Evolutionary conservation across 1,140 invertebrate species (phyloP).

Genomic region (Notospermus geniculatus): DNA sequence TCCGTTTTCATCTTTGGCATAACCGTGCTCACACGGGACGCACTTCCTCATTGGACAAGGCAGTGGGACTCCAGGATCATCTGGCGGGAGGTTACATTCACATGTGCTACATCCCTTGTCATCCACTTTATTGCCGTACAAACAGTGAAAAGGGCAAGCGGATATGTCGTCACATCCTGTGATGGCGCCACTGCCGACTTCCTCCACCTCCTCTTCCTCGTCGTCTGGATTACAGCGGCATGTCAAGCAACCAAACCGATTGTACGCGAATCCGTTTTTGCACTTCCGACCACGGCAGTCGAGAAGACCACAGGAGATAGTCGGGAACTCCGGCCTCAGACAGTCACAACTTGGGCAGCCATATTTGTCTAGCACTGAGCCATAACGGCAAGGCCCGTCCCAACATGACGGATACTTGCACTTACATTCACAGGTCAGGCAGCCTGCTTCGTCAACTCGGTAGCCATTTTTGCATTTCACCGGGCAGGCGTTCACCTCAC

Average conservation of each 20-base stretch:
- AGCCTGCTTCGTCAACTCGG: too few relatives aligned
- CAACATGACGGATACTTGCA: too few relatives aligned
- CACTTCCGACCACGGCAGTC: neutral
- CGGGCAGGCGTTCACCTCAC: too few relatives aligned
- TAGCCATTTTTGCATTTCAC: too few relatives aligned
- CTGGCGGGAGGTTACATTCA: neutral
- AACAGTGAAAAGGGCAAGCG: neutral
- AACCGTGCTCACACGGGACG: neutral
- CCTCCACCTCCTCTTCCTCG: neutral
- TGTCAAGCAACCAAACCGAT: neutral
- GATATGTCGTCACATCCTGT: neutral
- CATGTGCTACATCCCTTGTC: neutral
- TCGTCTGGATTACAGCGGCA: neutral
- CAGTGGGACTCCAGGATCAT: neutral
- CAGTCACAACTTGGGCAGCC: too few relatives aligned
- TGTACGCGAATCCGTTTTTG: neutral
- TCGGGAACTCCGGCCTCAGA: too few relatives aligned
- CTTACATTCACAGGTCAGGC: too few relatives aligned
- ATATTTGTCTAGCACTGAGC: too few relatives aligned
- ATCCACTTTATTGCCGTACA: neutral
- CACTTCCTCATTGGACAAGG: slow-evolving; percentile 3
- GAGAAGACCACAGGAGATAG: too few relatives aligned
- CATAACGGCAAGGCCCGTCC: too few relatives aligned
- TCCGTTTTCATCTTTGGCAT: neutral
- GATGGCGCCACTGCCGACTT: neutral